These are phyloP conservation scores for Brassicogethes aeneus DNA, from an alignment of 2,888 invertebrate species.

Conservation along the genomic window DNA sequence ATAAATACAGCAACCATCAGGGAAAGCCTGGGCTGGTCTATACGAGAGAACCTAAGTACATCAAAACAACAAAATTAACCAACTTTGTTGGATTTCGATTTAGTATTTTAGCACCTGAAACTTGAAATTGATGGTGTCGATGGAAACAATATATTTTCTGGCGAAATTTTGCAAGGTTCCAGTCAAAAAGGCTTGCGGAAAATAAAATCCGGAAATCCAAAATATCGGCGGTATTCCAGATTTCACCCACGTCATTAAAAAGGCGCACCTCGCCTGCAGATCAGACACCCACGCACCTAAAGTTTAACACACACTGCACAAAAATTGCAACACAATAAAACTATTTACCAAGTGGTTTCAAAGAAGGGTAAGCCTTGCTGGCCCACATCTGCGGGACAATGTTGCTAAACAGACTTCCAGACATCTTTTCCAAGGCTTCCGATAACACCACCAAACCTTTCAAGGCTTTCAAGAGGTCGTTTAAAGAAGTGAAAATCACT, in stretches of 20 bases:
- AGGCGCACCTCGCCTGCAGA: slow-evolving; percentile 51
- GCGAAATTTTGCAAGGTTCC: slow-evolving; percentile 78
- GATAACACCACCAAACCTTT: slow-evolving; percentile 76
- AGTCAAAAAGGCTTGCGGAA: slow-evolving; percentile 78
- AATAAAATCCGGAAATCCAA: slow-evolving; percentile 82
- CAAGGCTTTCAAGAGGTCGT: slow-evolving; percentile 59
- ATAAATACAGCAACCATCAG: slow-evolving; percentile 55
- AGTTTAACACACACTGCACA: background rate
- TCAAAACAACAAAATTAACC: background rate
- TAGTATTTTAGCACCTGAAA: slow-evolving; percentile 44
- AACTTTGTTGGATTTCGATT: background rate
- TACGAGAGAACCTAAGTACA: slow-evolving; percentile 40
- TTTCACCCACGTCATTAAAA: slow-evolving; percentile 57
- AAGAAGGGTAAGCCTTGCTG: slow-evolving; percentile 56
- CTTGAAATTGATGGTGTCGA: slow-evolving; percentile 57
- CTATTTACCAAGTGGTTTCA: slow-evolving; percentile 56
- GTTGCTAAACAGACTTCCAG: slow-evolving; percentile 55
- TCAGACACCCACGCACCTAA: slow-evolving; percentile 60
- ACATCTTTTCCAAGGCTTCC: slow-evolving; percentile 61
- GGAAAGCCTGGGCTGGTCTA: slow-evolving; percentile 43
- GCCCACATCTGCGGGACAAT: slow-evolving; percentile 65
- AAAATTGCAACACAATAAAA: background rate
- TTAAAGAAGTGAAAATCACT: slow-evolving; percentile 48
- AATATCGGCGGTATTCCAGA: slow-evolving; percentile 63
- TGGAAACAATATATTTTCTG: slow-evolving; percentile 64